These are phyloP conservation scores for Cantharis flavilabris DNA, from an alignment of 2,888 invertebrate species.

Conservation along the genomic window DNA sequence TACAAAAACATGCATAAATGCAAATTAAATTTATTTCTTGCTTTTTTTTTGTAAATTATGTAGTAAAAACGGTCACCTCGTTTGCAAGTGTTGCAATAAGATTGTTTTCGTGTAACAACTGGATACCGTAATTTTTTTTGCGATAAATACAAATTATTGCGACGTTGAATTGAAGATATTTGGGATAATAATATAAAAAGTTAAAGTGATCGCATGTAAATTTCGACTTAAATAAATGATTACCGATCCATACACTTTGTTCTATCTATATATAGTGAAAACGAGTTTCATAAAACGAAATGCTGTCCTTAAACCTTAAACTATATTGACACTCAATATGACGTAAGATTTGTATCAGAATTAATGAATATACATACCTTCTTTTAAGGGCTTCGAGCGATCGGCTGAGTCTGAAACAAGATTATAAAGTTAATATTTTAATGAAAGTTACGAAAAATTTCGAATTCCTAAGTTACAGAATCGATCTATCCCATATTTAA, in stretches of 20 bases:
- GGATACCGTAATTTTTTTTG: too few relatives aligned
- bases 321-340: neutral
- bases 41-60: neutral
- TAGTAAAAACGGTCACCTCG: neutral
- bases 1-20: neutral
- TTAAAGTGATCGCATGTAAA: neutral
- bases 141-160: neutral
- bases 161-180: neutral
- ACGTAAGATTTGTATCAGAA: constrained; percentile 1
- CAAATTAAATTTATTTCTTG: neutral
- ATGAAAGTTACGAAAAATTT: neutral
- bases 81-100: neutral
- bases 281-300: neutral
- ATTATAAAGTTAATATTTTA: constrained; percentile 15
- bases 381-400: neutral
- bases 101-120: neutral
- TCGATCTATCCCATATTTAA: too few relatives aligned
- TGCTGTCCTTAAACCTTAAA: neutral
- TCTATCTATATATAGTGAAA: neutral
- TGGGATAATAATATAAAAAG: neutral
- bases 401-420: constrained; percentile 13
- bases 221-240: neutral
- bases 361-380: neutral
- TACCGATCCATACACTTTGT: neutral
- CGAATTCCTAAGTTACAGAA: neutral